phyloP scores from a whole-genome alignment of 2,113 vertebrate genomes.

The Centropus unirufus region DNA sequence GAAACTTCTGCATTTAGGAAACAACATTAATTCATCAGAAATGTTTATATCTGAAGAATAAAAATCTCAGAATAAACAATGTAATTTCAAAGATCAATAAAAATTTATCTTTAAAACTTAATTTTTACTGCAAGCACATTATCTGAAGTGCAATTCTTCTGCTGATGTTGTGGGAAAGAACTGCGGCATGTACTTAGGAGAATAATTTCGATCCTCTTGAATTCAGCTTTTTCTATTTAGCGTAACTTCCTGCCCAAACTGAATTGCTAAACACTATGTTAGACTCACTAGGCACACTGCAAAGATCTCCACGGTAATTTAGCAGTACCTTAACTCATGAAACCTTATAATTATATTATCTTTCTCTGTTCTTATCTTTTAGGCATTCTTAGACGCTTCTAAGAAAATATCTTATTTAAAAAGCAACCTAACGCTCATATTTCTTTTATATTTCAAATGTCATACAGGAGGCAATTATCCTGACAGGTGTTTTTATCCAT shows the following conservation, averaged over 20 bases:
- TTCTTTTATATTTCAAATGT: conserved; percentile 11
- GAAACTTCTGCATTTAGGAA: neutral
- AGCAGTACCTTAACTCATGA: neutral
- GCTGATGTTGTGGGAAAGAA: neutral
- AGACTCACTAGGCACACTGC: neutral
- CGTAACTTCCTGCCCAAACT: neutral
- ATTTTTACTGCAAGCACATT: neutral
- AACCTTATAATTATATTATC: conserved; percentile 13
- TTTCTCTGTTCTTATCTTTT: neutral
- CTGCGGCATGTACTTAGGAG: neutral
- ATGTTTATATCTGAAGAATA: neutral
- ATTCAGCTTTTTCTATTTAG: neutral
- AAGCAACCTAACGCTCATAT: neutral
- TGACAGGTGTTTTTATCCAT: neutral
- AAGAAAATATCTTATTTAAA: neutral
- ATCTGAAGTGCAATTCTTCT: neutral
- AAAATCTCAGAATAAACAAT: neutral
- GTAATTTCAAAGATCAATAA: neutral
- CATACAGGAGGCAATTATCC: neutral
- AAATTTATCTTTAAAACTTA: neutral
- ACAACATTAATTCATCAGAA: neutral
- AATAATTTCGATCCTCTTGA: neutral
- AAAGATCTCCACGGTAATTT: conserved; percentile 11
- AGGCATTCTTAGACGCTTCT: neutral
- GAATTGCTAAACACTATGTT: conserved; percentile 6